Percentiles rank a stretch among this genome's conserved stretches.
Evolutionary conservation across 2,113 vertebrate genomes (phyloP).

Genomic region (Baryphthengus martii): DNA sequence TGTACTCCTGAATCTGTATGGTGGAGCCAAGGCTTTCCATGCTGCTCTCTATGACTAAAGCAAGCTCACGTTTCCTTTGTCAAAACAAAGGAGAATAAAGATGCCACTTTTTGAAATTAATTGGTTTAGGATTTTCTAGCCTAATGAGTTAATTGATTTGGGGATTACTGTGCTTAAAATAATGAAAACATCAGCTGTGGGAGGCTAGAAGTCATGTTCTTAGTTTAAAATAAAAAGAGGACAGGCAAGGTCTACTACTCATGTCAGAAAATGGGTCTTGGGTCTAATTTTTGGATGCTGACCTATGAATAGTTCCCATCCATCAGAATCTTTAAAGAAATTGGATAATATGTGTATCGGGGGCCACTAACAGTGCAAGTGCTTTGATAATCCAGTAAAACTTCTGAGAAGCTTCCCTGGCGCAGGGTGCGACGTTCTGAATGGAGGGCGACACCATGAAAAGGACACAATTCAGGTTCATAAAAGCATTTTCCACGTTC

Average conservation of each 20-base stretch:
- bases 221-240: neutral
- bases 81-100: neutral
- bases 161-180: neutral
- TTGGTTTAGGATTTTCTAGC: constrained; percentile 2
- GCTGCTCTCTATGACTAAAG: neutral
- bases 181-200: neutral
- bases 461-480: neutral
- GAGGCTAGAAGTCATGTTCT: neutral
- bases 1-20: neutral
- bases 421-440: neutral
- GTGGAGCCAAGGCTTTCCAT: neutral
- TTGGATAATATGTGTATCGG: neutral
- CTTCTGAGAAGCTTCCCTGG: neutral
- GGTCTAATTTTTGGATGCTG: neutral
- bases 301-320: neutral
- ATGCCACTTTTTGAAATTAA: neutral
- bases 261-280: neutral
- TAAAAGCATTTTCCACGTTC: neutral
- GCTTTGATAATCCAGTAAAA: neutral
- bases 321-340: neutral
- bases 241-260: neutral
- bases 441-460: neutral
- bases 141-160: neutral
- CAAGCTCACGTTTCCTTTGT: neutral
- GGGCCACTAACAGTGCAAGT: neutral